phyloP scores from a whole-genome alignment of 2,797 vertebrate genomes.

The Anguilla marmorata region DNA sequence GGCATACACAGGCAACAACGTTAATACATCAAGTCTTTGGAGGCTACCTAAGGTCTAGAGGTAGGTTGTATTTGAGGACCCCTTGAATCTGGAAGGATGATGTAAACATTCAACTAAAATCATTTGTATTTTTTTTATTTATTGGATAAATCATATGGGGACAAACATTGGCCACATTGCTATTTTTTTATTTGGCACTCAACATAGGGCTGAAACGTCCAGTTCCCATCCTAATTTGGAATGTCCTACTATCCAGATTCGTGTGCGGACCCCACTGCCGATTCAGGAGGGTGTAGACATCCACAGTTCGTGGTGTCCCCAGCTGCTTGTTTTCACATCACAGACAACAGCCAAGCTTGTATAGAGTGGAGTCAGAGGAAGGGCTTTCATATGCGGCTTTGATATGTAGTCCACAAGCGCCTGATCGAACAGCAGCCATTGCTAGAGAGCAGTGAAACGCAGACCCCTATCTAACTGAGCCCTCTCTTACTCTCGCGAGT shows the following conservation, averaged over 20 bases:
- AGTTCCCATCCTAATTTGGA: background rate
- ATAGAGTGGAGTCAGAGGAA: background rate
- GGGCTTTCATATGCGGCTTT: background rate
- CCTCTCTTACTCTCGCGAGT: background rate
- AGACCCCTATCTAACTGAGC: background rate
- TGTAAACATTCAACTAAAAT: background rate
- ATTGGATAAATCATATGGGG: background rate
- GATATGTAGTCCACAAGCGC: background rate
- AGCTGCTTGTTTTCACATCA: too few species aligned
- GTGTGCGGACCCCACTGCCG: background rate
- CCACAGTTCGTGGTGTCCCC: too few species aligned
- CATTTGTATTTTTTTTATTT: background rate
- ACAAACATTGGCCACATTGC: background rate
- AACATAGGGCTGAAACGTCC: background rate
- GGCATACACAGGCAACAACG: slow-evolving; percentile 92
- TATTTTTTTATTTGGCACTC: background rate
- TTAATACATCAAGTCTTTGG: slow-evolving; percentile 98
- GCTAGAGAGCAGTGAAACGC: background rate
- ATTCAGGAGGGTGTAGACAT: too few species aligned
- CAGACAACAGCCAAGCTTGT: background rate
- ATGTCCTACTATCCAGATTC: background rate
- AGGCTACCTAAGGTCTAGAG: slow-evolving; percentile 93
- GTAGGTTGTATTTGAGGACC: slow-evolving; percentile 60
- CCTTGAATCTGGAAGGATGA: background rate
- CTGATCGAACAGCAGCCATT: background rate